phyloP scores from a whole-genome alignment of 2,888 invertebrate genomes.

The Drosophila helvetica region DNA sequence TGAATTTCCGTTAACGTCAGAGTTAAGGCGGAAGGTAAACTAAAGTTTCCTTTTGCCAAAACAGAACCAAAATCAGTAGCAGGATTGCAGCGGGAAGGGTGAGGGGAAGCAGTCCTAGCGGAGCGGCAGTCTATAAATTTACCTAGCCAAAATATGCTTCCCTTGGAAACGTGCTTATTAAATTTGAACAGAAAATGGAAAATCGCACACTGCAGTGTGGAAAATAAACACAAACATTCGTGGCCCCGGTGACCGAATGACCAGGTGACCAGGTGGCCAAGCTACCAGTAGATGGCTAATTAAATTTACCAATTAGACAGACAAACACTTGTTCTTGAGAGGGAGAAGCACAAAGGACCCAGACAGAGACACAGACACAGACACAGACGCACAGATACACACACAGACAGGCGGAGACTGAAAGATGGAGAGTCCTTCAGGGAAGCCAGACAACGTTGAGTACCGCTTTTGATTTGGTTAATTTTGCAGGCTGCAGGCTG shows the following conservation, averaged over 20 bases:
- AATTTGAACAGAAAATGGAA: slow-evolving; percentile 39
- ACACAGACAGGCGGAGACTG: neutral
- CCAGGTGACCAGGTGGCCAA: neutral
- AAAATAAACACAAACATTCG: slow-evolving; percentile 25
- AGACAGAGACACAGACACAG: slow-evolving; percentile 2
- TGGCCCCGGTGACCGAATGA: slow-evolving; percentile 20
- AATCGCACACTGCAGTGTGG: slow-evolving; percentile 31
- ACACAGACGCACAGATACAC: neutral
- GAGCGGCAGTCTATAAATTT: slow-evolving; percentile 47
- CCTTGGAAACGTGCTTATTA: slow-evolving; percentile 44
- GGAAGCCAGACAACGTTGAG: slow-evolving; percentile 27
- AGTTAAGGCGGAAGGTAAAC: slow-evolving; percentile 62
- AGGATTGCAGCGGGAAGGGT: neutral
- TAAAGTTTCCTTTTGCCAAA: slow-evolving; percentile 47
- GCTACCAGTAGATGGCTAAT: slow-evolving; percentile 52
- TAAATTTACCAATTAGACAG: slow-evolving; percentile 72
- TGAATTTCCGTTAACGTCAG: slow-evolving; percentile 62
- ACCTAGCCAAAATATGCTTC: slow-evolving; percentile 33
- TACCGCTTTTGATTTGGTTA: slow-evolving; percentile 30
- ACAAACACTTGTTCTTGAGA: slow-evolving; percentile 65
- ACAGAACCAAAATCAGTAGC: slow-evolving; percentile 9
- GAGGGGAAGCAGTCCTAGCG: neutral
- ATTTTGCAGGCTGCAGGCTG: slow-evolving; percentile 23
- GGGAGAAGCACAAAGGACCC: slow-evolving; percentile 18
- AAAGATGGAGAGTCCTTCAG: slow-evolving; percentile 20